Evolutionary conservation across 2,113 vertebrate species (phyloP).

Genomic region (Rhagologus leucostigma): DNA sequence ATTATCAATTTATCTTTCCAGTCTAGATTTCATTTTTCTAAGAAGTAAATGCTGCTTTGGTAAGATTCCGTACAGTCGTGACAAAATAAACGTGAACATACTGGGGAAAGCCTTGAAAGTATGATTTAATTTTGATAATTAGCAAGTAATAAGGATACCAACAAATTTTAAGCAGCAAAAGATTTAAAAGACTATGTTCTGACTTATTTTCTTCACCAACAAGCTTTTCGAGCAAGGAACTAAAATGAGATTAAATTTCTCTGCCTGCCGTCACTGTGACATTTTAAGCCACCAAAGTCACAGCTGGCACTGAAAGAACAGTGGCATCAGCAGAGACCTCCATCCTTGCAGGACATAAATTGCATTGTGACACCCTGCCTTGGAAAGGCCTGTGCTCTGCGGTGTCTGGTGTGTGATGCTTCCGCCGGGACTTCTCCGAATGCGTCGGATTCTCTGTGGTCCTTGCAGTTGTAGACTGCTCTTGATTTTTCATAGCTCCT

Average conservation of each 20-base stretch:
- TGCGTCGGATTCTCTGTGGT: constrained; percentile 16
- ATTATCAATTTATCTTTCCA: constrained; percentile 28
- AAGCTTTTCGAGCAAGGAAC: constrained; percentile 68
- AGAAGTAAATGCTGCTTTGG: constrained; percentile 67
- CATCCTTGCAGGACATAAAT: constrained; percentile 72
- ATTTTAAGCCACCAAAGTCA: constrained; percentile 77
- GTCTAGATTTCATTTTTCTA: constrained; percentile 52
- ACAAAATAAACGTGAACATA: constrained; percentile 61
- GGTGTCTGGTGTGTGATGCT: constrained; percentile 30
- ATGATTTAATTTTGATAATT: constrained; percentile 65
- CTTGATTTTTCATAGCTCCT: constrained; percentile 66
- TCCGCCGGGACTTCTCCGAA: constrained; percentile 64
- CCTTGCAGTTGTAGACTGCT: constrained; percentile 50
- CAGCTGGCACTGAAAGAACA: constrained; percentile 74
- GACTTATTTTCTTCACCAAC: constrained; percentile 62
- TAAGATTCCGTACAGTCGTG: constrained; percentile 57
- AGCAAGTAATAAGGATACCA: constrained; percentile 62
- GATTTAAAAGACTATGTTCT: constrained; percentile 56
- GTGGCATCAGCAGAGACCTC: constrained; percentile 72
- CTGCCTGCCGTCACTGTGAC: neutral
- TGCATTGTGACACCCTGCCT: constrained; percentile 68
- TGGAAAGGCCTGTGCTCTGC: constrained; percentile 63
- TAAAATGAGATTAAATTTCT: constrained; percentile 27
- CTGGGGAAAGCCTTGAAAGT: constrained; percentile 64
- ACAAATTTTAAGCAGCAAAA: constrained; percentile 57